Evolutionary conservation across 2,797 vertebrate species (phyloP), one percentile per base, ranked within the genome.

Genomic region (Okamejei kenojei): DNA sequence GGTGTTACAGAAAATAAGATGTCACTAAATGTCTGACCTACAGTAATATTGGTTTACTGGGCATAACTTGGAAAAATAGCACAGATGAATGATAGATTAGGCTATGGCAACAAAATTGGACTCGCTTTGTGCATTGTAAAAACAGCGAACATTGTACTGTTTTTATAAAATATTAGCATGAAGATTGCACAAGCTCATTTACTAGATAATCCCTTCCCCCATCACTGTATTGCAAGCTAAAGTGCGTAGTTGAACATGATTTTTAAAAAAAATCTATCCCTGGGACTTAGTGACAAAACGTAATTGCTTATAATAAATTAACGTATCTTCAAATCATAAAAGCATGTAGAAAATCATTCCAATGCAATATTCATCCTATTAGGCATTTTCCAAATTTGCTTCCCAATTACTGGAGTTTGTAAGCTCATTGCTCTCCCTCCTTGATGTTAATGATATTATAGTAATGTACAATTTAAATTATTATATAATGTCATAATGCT

Each of bases 241-340:
- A 76, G 13, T 76, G 38, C 15, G 29, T 26, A 58, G 35, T 74
- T 58, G 73, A 29, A 7, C 38, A 13, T 91, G 68, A 29, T 71
- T 92, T 54, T 92, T 21, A 13, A n/a, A n/a, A n/a, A n/a, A n/a
- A n/a, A 76, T 73, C 11, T 92, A 26, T 54, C 71, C 29, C 11
- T 76, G 38, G 38, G 10, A 92, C 38, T 76, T 92, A 63, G 38
- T 76, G 23, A 58, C 68, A 76, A 54, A 92, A 92, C 15, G 10
- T 54, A 76, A 92, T 92, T 54, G 90, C 38, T 76, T 54, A 73
- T 38, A 92, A 58, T 74, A 63, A 92, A 92, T 92, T 92, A 92
- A 92, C 68, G 76, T 68, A n/a, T n/a, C 45, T 74, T 76, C 45
- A 38, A 92, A 76, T 73, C 90, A 73, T 58, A 71, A 71, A 74